Conservation (phyloP, 1,140 invertebrate genomes). For the Psix sp. region DNA sequence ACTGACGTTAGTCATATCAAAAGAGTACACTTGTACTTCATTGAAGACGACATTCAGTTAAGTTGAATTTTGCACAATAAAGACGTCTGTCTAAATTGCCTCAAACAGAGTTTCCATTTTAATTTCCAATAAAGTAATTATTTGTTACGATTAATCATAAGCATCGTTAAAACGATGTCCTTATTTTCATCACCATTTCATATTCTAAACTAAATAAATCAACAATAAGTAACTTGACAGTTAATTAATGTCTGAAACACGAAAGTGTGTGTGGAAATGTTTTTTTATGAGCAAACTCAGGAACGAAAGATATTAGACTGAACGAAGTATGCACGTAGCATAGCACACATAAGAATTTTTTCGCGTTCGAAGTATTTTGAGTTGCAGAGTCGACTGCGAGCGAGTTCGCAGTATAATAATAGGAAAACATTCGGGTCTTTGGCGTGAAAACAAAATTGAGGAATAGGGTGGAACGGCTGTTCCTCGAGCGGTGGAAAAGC, state of each 20-base stretch:
- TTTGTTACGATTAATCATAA: too few species aligned
- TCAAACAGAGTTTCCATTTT: not conserved
- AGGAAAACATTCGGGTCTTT: conserved; percentile 29
- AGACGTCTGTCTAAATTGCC: conserved; percentile 22
- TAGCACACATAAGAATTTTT: conserved; percentile 9
- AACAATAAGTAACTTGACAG: not conserved
- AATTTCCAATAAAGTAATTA: too few species aligned
- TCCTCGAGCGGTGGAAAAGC: conserved; percentile 47
- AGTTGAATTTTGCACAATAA: conserved; percentile 40
- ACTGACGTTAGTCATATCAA: conserved; percentile 69
- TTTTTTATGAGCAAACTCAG: not conserved
- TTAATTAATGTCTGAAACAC: not conserved
- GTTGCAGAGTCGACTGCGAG: conserved; percentile 45
- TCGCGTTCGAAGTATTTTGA: conserved; percentile 18
- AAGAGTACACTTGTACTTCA: conserved; percentile 65
- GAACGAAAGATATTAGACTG: not conserved
- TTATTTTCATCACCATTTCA: too few species aligned
- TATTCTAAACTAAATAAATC: too few species aligned
- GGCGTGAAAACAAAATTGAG: conserved; percentile 36
- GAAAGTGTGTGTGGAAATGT: not conserved
- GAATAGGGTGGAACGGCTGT: conserved; percentile 29
- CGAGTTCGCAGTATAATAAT: conserved; percentile 57
- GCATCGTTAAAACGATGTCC: too few species aligned
- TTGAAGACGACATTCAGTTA: conserved; percentile 68
- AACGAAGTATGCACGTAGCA: conserved; percentile 8